phyloP scores from a whole-genome alignment of 2,888 invertebrate genomes.

The Drosophila emarginata region DNA sequence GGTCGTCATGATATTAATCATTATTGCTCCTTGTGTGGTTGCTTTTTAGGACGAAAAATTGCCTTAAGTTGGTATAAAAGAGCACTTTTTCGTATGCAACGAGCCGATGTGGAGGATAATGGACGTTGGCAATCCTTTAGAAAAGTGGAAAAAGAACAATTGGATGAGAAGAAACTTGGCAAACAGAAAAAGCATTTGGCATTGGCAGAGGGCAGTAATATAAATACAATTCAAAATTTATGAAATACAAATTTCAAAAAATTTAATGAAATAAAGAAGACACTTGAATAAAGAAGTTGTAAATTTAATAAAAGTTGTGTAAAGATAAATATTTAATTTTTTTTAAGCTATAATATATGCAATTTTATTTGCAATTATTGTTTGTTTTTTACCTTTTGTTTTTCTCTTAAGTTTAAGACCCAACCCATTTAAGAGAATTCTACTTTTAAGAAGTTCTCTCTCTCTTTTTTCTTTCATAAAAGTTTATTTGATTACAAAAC shows the following conservation, averaged over 20 bases:
- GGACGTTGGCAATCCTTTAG: conserved; percentile 72
- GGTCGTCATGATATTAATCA: conserved; percentile 80
- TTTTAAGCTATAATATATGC: too few species aligned
- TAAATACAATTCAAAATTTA: not conserved
- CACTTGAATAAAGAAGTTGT: not conserved
- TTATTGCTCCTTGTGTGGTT: conserved; percentile 80
- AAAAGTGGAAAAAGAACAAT: conserved; percentile 70
- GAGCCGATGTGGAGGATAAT: conserved; percentile 68
- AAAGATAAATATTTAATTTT: not conserved
- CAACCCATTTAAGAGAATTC: too few species aligned
- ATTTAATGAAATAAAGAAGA: conserved; percentile 16
- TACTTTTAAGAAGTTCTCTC: not conserved
- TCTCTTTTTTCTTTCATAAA: not conserved
- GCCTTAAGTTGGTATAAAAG: conserved; percentile 80
- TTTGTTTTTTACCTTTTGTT: not conserved
- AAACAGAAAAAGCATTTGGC: conserved; percentile 60
- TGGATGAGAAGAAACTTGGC: conserved; percentile 69
- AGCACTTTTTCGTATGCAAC: conserved; percentile 73
- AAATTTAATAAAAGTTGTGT: not conserved
- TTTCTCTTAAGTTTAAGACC: too few species aligned
- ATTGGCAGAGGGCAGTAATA: conserved; percentile 15
- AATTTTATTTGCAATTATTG: not conserved
- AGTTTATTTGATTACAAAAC: not conserved
- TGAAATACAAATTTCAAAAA: not conserved
- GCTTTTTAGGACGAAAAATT: conserved; percentile 79